Base-by-base conservation (phyloP, 2,797 vertebrate genomes). In the Helarctos malayanus region DNA sequence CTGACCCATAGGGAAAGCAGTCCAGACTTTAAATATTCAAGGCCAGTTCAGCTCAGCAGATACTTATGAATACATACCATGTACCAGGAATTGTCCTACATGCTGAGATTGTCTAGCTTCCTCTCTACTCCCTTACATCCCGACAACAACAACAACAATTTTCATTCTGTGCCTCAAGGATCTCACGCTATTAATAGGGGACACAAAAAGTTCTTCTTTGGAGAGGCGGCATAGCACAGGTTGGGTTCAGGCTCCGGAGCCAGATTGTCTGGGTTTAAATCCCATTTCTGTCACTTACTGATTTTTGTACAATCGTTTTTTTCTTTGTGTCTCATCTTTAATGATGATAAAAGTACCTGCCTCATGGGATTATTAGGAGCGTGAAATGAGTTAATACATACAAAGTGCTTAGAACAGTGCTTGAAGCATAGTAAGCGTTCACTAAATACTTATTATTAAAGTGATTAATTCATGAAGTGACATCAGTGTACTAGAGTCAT, bases 271-370 rank as follows among this genome's bases (percentile, higher is more conserved):
- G 41, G 57, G 29, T 88, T 92, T 92, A 63, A 79, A 32, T 89
- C 27, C 19, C 45, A 45, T 1, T 75, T 76, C 52, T 80, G 56
- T 65, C 32, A 18, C 29, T 68, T 56, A 52, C 0, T 49, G 27
- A 38, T 2, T 59, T 61, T 69, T 35, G 12, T 84, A 38, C n/a
- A 63, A 9, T 35, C 38, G 23, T 86, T 59, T 52, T 54, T 29
- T 68, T 80, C 54, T 82, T 52, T 84, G 38, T 87, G 81, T 38
- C 45, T 95, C 16, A 78, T 93, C 21, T 86, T 93, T 65, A 19
- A 73, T 69, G 47, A 76, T 89, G 78, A 41, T 54, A 16, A 59
- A 84, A 85, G 23, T 79, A 19, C 25, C 19, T 84, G 47, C 27
- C 8, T 83, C 35, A 3, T 57, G 7, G 49, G 25, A 63, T 94